Percentiles rank a stretch among this genome's conserved stretches.
Evolutionary conservation across 2,797 vertebrate genomes (phyloP).

Genomic region (Pelobates cultripes): DNA sequence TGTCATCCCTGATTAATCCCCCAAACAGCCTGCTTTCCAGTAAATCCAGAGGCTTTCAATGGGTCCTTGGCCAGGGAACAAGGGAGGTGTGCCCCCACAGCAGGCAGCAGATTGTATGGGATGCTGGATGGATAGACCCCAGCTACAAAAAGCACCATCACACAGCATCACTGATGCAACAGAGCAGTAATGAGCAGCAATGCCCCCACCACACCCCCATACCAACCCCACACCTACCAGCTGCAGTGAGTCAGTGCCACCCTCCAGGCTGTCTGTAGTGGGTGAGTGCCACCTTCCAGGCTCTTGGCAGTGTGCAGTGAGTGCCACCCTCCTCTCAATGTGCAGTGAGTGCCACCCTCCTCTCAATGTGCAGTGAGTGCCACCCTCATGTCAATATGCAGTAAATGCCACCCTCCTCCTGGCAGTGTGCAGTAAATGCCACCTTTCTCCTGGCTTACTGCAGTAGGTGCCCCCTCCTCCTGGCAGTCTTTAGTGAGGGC

Average conservation of each 20-base stretch:
- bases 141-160: slow-evolving; percentile 13
- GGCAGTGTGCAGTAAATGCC: too few relatives aligned
- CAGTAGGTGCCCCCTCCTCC: background rate
- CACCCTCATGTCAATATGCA: too few relatives aligned
- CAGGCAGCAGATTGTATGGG: background rate
- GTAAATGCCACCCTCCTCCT: too few relatives aligned
- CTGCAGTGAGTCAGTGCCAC: background rate
- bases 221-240: slow-evolving; percentile 24
- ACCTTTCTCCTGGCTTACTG: background rate
- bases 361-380: too few relatives aligned
- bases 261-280: background rate
- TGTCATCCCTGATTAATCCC: background rate
- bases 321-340: too few relatives aligned
- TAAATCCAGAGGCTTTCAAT: too few relatives aligned
- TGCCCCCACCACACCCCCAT: background rate
- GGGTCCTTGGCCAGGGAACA: too few relatives aligned
- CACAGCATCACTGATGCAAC: slow-evolving; percentile 34
- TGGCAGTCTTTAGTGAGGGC: background rate
- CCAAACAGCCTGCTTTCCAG: background rate
- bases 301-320: too few relatives aligned
- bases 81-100: too few relatives aligned
- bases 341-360: too few relatives aligned
- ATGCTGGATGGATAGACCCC: background rate
- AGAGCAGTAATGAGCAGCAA: too few relatives aligned
- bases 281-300: too few relatives aligned